Evolutionary conservation across 2,797 vertebrate genomes (phyloP).

Genomic region (Sandelia bainsii): DNA sequence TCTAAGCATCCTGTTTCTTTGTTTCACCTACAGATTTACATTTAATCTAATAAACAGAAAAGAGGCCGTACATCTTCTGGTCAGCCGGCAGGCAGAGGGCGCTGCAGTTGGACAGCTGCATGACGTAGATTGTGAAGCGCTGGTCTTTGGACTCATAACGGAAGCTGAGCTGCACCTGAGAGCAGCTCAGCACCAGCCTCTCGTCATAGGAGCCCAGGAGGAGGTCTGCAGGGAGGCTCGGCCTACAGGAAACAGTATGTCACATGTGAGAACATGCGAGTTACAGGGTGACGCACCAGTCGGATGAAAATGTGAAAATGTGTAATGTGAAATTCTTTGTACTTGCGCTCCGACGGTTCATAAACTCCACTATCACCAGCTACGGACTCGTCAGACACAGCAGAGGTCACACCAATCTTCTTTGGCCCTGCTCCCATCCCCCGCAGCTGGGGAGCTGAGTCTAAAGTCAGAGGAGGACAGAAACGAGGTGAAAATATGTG

Average conservation of each 20-base stretch:
- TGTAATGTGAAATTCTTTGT: neutral
- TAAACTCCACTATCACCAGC: slow-evolving; percentile 97
- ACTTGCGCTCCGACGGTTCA: slow-evolving; percentile 92
- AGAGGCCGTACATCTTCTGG: slow-evolving; percentile 88
- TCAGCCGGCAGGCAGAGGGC: slow-evolving; percentile 86
- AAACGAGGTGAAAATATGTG: too few relatives aligned
- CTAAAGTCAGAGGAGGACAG: slow-evolving; percentile 42
- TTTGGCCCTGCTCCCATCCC: slow-evolving; percentile 78
- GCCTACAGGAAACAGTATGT: slow-evolving; percentile 72
- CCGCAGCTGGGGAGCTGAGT: slow-evolving; percentile 69
- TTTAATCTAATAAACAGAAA: neutral
- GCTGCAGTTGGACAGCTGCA: slow-evolving; percentile 89
- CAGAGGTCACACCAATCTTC: slow-evolving; percentile 92
- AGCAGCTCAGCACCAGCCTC: slow-evolving; percentile 77
- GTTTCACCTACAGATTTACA: too few relatives aligned
- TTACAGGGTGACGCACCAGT: too few relatives aligned
- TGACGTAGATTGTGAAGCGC: slow-evolving; percentile 90
- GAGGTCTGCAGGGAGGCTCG: slow-evolving; percentile 82
- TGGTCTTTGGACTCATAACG: slow-evolving; percentile 92
- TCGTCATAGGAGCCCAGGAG: slow-evolving; percentile 85
- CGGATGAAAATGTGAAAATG: too few relatives aligned
- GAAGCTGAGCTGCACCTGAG: slow-evolving; percentile 92
- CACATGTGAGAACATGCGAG: too few relatives aligned
- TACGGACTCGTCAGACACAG: slow-evolving; percentile 95
- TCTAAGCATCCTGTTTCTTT: too few relatives aligned